phyloP scores from a whole-genome alignment of 2,888 invertebrate genomes.

The Hemaris fuciformis region DNA sequence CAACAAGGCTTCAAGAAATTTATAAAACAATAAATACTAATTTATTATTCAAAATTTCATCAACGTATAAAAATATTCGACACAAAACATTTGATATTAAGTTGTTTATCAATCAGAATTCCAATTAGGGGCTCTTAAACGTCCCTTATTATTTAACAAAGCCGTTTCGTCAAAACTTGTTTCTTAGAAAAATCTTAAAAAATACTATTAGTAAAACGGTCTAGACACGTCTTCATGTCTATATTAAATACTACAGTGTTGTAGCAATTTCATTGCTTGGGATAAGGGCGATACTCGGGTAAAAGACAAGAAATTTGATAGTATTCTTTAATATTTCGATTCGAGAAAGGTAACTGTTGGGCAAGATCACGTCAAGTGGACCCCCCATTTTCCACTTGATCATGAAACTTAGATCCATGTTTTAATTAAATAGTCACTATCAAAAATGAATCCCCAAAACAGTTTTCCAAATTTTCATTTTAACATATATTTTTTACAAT shows the following conservation, averaged over 20 bases:
- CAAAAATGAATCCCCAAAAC: too few relatives aligned
- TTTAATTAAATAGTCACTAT: too few relatives aligned
- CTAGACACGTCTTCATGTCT: constrained; percentile 30
- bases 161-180: neutral
- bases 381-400: too few relatives aligned
- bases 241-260: constrained; percentile 35
- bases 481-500: too few relatives aligned
- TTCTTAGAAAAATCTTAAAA: neutral
- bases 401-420: too few relatives aligned
- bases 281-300: constrained; percentile 24
- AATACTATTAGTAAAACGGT: constrained; percentile 6
- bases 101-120: neutral
- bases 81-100: neutral
- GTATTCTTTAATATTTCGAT: neutral
- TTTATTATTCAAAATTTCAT: too few relatives aligned
- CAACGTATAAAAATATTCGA: neutral
- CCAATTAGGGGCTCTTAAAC: neutral
- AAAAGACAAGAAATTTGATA: neutral
- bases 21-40: too few relatives aligned
- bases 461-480: too few relatives aligned
- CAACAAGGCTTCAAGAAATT: too few relatives aligned
- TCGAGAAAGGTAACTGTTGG: too few relatives aligned
- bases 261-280: constrained; percentile 34
- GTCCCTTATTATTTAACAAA: neutral
- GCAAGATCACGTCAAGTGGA: too few relatives aligned